Evolutionary conservation across 2,797 vertebrate species (phyloP).

Genomic region (Sebastes minor): DNA sequence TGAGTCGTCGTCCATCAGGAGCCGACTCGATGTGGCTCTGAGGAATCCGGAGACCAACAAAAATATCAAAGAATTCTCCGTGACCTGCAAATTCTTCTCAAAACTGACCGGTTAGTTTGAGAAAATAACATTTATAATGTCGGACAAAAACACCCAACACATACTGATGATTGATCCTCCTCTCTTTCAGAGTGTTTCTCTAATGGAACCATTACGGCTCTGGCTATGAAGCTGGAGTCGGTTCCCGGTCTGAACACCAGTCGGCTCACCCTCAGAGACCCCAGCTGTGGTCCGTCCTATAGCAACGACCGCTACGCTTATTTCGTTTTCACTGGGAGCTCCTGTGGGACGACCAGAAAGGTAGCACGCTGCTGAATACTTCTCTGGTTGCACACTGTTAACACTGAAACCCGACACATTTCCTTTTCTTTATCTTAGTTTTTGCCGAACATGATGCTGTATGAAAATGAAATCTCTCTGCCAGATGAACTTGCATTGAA

Average conservation of each 20-base stretch:
- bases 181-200: conserved; percentile 81
- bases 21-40: conserved; percentile 64
- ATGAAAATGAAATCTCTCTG: conserved; percentile 78
- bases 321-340: conserved; percentile 71
- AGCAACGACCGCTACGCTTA: conserved; percentile 65
- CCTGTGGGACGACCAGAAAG: conserved; percentile 79
- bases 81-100: conserved; percentile 67
- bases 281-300: conserved; percentile 71
- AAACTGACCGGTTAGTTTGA: conserved; percentile 60
- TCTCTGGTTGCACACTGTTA: background rate
- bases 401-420: background rate
- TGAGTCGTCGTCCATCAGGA: conserved; percentile 33
- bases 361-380: conserved; percentile 13
- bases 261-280: conserved; percentile 77
- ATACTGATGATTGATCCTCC: background rate
- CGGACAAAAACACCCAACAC: rapidly evolving
- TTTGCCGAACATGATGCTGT: conserved; percentile 67
- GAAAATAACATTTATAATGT: background rate
- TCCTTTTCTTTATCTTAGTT: conserved; percentile 53
- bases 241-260: conserved; percentile 70
- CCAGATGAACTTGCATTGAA: conserved; percentile 20
- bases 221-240: conserved; percentile 76
- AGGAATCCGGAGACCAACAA: conserved; percentile 23
- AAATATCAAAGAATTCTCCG: conserved; percentile 52
- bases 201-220: conserved; percentile 81